Base-by-base conservation (phyloP, 2,797 vertebrate species). In the Oreortyx pictus region DNA sequence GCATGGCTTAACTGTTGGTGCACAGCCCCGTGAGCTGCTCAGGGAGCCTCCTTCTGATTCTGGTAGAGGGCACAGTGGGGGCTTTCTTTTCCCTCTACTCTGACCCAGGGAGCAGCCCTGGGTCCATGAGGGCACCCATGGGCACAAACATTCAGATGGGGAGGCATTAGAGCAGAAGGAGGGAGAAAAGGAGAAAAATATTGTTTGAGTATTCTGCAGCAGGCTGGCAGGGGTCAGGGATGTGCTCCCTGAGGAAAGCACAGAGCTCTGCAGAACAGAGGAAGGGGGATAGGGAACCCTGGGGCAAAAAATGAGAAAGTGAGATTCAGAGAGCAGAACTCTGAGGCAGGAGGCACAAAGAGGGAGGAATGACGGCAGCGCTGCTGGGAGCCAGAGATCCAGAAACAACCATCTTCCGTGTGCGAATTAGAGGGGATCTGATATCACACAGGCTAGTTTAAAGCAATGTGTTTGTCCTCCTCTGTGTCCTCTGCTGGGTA, bases 291-390 rank as follows among this genome's bases (percentile, higher is more conserved):
- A 3, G 2, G n/a, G 2, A 17, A 72, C 22, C 22, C 22, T 1
- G 1, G 14, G 35, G 9, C 5, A 73, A 17, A 56, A 25, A 41
- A 92, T 50, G 37, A 50, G 47, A 56, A 71, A 39, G 14, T 9
- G 43, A 39, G 43, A 61, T 27, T 20, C 0, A 29, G 16, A 24
- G 44, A 29, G 14, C 5, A 14, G 46, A 80, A 31, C 7, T 37
- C n/a, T 7, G 49, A 61, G 88, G 60, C 80, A 71, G 12, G 31
- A 79, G 73, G 20, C 14, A 59, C 7, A 8, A 22, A 71, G 67
- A 31, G 54, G 14, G 22, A 86, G 43, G 29, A 70, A 44, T 0
- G 1, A 57, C 9, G 35, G 59, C 46, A 67, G 54, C 0, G 0
- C 44, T 27, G 49, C 14, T 31, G 78, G 86, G 59, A 91, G 33